Evolutionary conservation across 64 coral and sea anemone genomes (phyloP).

Genomic region (Acropora yongei): DNA sequence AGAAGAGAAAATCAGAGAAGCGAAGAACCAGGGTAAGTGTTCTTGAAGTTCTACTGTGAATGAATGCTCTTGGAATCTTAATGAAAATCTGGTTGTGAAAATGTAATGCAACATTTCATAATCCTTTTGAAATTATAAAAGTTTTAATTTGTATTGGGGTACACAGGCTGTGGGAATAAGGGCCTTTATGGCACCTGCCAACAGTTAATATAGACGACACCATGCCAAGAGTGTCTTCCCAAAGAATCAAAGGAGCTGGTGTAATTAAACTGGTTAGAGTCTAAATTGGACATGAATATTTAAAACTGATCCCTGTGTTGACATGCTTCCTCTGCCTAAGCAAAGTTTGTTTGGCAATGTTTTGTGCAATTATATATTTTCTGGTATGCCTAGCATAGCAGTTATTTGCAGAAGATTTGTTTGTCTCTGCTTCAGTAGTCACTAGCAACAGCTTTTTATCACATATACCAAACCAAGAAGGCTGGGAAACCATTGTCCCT

Average conservation of each 20-base stretch:
- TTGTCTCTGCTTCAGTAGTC: not conserved
- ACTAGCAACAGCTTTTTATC: not conserved
- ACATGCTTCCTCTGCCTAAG: not conserved
- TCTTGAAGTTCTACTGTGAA: no score
- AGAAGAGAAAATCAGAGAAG: constrained; percentile 71
- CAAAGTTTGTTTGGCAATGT: not conserved
- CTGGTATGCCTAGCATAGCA: not conserved
- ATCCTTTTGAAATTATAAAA: not conserved
- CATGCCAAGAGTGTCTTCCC: constrained; percentile 12
- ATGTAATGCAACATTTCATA: not conserved
- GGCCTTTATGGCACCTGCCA: not conserved
- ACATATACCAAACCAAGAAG: not conserved
- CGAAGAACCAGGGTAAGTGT: constrained; percentile 38
- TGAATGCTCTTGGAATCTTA: no score
- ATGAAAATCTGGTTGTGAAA: no score
- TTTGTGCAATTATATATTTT: not conserved
- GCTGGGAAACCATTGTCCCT: not conserved
- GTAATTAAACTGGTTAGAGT: constrained; percentile 45
- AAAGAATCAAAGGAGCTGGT: constrained; percentile 21
- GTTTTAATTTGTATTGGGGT: not conserved
- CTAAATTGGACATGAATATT: constrained; percentile 36
- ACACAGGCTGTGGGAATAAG: constrained; percentile 1
- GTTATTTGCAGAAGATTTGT: not conserved
- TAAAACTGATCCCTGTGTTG: not conserved
- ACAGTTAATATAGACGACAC: constrained; percentile 4